Conservation (phyloP, 2,888 invertebrate species). For the Harpagoxenus sublaevis region DNA sequence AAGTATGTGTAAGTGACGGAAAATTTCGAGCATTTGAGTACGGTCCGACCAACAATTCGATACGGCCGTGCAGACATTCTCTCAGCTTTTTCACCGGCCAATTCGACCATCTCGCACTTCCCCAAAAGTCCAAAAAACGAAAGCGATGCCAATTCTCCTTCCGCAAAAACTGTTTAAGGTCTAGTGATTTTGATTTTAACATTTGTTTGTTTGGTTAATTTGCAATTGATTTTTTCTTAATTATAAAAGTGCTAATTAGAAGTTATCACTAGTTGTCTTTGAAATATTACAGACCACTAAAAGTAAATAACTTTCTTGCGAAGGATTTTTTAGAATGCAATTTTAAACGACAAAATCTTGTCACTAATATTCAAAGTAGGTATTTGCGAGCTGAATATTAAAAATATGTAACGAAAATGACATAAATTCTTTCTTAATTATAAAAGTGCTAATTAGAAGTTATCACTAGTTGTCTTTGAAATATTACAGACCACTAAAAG, state of each 20-base stretch:
- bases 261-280: background rate
- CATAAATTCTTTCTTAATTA: background rate
- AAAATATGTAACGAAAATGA: background rate
- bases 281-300: background rate
- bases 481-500: background rate
- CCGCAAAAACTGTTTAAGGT: background rate
- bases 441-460: background rate
- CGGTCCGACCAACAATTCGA: conserved; percentile 11
- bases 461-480: background rate
- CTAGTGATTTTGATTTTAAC: background rate
- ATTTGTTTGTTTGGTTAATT: background rate
- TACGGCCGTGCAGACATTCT: background rate
- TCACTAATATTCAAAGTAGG: background rate
- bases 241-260: background rate
- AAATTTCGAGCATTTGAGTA: background rate
- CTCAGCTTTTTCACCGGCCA: conserved; percentile 1
- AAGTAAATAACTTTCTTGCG: background rate
- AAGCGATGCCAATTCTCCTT: background rate
- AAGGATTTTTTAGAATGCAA: background rate
- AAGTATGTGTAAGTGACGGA: conserved; percentile 26
- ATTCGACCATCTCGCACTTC: background rate
- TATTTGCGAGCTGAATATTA: background rate
- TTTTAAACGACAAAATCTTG: background rate
- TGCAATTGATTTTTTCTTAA: background rate
- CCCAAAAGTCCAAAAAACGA: background rate